Percentiles rank a stretch among this genome's conserved stretches.
phyloP scores from a whole-genome alignment of 2,113 vertebrate species.

The Saccopteryx bilineata region DNA sequence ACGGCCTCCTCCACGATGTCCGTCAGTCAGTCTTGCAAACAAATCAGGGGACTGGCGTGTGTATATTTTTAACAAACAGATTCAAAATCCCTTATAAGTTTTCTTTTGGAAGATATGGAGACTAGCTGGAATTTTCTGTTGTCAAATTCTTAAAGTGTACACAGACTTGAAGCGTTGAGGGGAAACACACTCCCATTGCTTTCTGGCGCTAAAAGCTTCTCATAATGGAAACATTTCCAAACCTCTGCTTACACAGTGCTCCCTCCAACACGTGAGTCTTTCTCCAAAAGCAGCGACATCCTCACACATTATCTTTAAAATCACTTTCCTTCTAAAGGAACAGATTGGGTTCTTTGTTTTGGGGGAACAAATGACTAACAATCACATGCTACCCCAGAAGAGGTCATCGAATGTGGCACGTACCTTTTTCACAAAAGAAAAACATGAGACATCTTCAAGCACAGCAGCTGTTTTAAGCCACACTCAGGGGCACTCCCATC shows the following conservation, averaged over 20 bases:
- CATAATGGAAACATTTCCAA: conserved; percentile 24
- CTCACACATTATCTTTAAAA: conserved; percentile 11
- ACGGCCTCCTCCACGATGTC: not conserved
- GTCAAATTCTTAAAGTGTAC: not conserved
- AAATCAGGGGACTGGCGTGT: not conserved
- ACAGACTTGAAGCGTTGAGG: not conserved
- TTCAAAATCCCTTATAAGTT: not conserved
- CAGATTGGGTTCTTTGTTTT: not conserved
- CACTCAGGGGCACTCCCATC: too few species aligned
- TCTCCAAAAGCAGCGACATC: not conserved
- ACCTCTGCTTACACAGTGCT: conserved; percentile 42
- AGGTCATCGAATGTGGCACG: not conserved
- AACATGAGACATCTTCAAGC: not conserved
- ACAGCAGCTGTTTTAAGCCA: not conserved
- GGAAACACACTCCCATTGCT: not conserved
- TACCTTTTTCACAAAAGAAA: not conserved
- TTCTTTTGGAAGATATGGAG: not conserved
- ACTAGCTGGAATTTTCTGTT: not conserved
- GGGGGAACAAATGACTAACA: too few species aligned
- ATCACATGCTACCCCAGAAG: not conserved
- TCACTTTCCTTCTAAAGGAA: not conserved
- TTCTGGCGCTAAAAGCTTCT: not conserved
- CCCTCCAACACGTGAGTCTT: not conserved
- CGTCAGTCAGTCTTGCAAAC: not conserved
- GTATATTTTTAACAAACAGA: not conserved